Percentiles rank a stretch among this genome's conserved stretches.
phyloP scores from a whole-genome alignment of 2,797 vertebrate genomes.

The Rhynchotus rufescens region DNA sequence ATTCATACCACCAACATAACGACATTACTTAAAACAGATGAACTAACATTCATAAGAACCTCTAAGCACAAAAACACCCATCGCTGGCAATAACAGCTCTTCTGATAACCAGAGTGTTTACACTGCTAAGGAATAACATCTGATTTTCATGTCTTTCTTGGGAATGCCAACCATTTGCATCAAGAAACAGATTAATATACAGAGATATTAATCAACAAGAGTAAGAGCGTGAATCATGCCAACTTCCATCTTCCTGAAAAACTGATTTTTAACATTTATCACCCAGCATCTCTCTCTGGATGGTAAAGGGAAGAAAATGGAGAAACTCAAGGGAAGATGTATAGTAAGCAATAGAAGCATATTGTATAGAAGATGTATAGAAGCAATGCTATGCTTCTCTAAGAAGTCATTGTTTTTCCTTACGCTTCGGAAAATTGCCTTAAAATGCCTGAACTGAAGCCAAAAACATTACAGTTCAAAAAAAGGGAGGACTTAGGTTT shows the following conservation, averaged over 20 bases:
- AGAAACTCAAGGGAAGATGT: neutral
- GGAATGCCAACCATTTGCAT: neutral
- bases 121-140: too few species aligned
- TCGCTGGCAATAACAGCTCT: neutral
- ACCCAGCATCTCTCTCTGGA: neutral
- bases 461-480: neutral
- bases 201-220: neutral
- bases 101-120: neutral
- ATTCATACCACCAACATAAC: neutral
- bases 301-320: neutral
- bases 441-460: neutral
- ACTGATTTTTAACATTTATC: neutral
- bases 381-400: neutral
- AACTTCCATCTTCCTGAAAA: neutral
- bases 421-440: neutral
- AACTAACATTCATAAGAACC: neutral
- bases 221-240: neutral
- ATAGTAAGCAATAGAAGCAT: too few species aligned
- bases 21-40: neutral
- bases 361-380: neutral
- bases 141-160: neutral
- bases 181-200: neutral
- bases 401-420: neutral
- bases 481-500: neutral
- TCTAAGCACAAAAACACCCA: neutral